Evolutionary conservation across 92 coral and sea anemone species (phyloP), one percentile per base, ranked within the genome.

Genomic region (Umimayanthus chanpuru): DNA sequence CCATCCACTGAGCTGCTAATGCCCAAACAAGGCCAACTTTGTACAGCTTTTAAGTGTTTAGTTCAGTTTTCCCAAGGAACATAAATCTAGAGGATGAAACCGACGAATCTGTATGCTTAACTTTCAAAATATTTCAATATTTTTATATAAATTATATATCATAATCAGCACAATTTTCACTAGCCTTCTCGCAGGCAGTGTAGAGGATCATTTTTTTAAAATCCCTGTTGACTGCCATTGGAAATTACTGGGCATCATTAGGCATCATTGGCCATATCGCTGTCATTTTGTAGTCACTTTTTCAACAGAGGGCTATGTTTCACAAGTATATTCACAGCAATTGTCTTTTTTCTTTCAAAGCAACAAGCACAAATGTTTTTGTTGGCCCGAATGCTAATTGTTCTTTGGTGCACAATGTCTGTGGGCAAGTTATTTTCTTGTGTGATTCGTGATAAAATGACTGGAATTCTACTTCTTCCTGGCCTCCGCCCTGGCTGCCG

Each of bases 401-500:
- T 20, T 21, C 68, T 61, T 61, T 61, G 25, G 4, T 20, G n/a
- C 64, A 55, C 7, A 26, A 61, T 16, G 68, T 16, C 68, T 21
- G 68, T 23, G 7, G 68, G n/a, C 68, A 61, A 61, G 68, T 23
- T 61, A 61, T 20, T 20, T 56, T 23, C 68, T 30, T 10, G 39
- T 3, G 29, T 26, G 20, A 32, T 10, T 6, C 12, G 0, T 1
- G 29, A 18, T 32, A 32, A 32, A 32, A 0, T 32, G 36, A 28
- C 11, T 20, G 18, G n/a, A 25, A 28, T n/a, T 21, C 12, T 43
- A 47, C 71, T 67, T 83, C 76, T 67, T 83, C 76, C 79, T 83
- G 41, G 74, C 66, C 65, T 23, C 44, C 28, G 74, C 66, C 65
- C 67, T 70, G 29, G 87, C 88, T 2, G 82, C 29, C 7, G 87